These are phyloP conservation scores for Tachina lurida DNA, from an alignment of 2,888 invertebrate genomes.

Conservation along the genomic window DNA sequence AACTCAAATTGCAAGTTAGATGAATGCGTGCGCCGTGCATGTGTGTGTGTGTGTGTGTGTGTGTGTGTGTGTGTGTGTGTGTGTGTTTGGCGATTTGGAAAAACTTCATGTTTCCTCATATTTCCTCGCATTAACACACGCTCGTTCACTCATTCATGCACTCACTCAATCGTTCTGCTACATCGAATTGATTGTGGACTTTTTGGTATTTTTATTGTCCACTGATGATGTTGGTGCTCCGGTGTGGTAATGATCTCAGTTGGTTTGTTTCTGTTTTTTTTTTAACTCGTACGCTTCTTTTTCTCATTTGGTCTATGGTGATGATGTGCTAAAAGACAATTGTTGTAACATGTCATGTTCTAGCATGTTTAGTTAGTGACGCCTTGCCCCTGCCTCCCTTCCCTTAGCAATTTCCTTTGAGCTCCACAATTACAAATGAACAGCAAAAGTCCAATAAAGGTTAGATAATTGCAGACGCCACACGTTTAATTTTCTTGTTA, in stretches of 20 bases:
- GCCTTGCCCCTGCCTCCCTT: conserved; percentile 14
- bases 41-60: conserved; percentile 15
- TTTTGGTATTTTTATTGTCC: conserved; percentile 59
- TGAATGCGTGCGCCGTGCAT: conserved; percentile 1
- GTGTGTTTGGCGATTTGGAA: conserved; percentile 44
- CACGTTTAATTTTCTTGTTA: conserved; percentile 66
- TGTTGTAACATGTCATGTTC: conserved; percentile 71
- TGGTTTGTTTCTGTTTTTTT: conserved; percentile 2
- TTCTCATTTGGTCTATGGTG: conserved; percentile 20
- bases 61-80: conserved; percentile 19
- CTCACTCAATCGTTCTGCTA: conserved; percentile 22
- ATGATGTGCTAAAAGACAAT: conserved; percentile 71
- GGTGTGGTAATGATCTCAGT: conserved; percentile 39
- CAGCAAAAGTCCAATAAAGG: conserved; percentile 64
- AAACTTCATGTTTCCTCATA: conserved; percentile 52
- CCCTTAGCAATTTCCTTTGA: background rate
- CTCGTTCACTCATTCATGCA: conserved; percentile 8
- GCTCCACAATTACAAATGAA: conserved; percentile 54
- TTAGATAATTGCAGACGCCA: conserved; percentile 74
- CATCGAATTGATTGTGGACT: conserved; percentile 43
- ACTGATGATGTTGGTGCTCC: conserved; percentile 35
- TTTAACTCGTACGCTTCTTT: background rate
- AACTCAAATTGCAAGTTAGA: background rate
- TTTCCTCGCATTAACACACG: conserved; percentile 36
- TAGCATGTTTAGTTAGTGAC: conserved; percentile 62